Evolutionary conservation across 2,113 vertebrate species (phyloP).

Genomic region (Orientallactaga bullata): DNA sequence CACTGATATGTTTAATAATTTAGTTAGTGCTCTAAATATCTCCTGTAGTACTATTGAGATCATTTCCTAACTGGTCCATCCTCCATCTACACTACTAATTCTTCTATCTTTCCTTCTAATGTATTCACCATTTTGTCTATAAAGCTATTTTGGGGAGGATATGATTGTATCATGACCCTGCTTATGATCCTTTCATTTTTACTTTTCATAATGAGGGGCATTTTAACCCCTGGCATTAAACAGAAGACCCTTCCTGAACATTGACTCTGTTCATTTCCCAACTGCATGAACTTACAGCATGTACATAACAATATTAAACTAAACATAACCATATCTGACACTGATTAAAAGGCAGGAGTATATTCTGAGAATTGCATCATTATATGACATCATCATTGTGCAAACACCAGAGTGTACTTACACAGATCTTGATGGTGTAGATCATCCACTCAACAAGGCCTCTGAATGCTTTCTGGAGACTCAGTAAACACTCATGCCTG

Average conservation of each 20-base stretch:
- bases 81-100: not conserved
- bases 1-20: not conserved
- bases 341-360: not conserved
- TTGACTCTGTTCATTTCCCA: not conserved
- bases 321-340: not conserved
- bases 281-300: not conserved
- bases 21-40: not conserved
- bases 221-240: not conserved
- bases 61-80: not conserved
- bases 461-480: not conserved
- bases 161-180: not conserved
- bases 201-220: not conserved
- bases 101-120: not conserved
- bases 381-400: no score
- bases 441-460: not conserved
- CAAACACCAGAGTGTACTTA: not conserved
- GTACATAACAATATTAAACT: not conserved
- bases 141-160: not conserved
- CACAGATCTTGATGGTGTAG: not conserved
- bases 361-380: not conserved
- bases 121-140: not conserved
- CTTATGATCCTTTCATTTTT: not conserved
- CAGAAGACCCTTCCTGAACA: not conserved
- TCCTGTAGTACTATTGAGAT: not conserved
- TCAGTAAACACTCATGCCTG: fast-evolving